phyloP scores from a whole-genome alignment of 2,888 invertebrate genomes.

The Brassicogethes aeneus region DNA sequence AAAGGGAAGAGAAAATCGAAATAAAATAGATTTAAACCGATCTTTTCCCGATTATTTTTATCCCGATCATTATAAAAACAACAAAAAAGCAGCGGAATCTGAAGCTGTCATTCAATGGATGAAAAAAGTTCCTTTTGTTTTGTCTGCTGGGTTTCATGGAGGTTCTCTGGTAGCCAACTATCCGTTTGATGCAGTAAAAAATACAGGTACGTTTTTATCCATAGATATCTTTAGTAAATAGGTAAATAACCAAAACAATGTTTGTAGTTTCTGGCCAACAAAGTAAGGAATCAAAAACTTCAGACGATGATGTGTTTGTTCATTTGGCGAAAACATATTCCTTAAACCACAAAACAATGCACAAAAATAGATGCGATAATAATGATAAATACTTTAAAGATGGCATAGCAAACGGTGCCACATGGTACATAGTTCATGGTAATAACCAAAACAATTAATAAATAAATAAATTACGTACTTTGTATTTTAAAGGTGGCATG shows the following conservation, averaged over 20 bases:
- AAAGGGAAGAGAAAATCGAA: constrained; percentile 29
- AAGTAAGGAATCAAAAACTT: constrained; percentile 42
- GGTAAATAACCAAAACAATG: not conserved
- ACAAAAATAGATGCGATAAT: too few relatives aligned
- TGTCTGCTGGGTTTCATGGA: constrained; percentile 57
- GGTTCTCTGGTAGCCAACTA: constrained; percentile 62
- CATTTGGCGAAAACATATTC: too few relatives aligned
- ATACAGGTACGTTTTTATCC: constrained; percentile 28
- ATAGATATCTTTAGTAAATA: not conserved
- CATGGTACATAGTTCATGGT: too few relatives aligned
- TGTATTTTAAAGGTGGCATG: too few relatives aligned
- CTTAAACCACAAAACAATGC: too few relatives aligned
- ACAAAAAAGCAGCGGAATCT: constrained; percentile 48
- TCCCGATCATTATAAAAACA: constrained; percentile 36
- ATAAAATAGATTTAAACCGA: constrained; percentile 44
- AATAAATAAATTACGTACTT: too few relatives aligned
- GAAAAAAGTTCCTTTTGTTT: constrained; percentile 46
- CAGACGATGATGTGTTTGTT: constrained; percentile 61
- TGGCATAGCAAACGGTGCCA: too few relatives aligned
- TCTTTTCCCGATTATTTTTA: constrained; percentile 56
- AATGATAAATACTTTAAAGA: too few relatives aligned
- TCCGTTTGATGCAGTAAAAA: constrained; percentile 52
- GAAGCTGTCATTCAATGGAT: constrained; percentile 52
- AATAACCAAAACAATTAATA: too few relatives aligned
- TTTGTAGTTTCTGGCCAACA: constrained; percentile 18